Conservation (phyloP, 2,113 vertebrate genomes). For the Tenrec ecaudatus region DNA sequence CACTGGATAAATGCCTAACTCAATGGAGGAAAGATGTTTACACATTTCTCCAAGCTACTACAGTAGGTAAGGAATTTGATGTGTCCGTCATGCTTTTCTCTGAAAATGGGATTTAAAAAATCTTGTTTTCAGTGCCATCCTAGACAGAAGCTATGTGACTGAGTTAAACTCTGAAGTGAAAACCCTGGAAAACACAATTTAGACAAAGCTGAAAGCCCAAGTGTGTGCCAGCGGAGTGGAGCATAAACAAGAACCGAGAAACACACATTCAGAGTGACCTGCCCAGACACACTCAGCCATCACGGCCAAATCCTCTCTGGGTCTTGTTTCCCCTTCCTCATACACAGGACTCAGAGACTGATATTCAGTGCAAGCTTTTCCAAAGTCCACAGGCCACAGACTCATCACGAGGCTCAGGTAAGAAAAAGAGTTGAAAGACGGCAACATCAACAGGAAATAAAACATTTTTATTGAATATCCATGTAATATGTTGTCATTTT, state of each 20-base stretch:
- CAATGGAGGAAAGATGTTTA: background rate
- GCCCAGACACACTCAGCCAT: background rate
- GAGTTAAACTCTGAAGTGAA: background rate
- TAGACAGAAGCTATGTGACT: conserved; percentile 3
- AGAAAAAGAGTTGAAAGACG: conserved; percentile 79
- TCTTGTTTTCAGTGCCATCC: background rate
- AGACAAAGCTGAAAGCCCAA: conserved; percentile 6
- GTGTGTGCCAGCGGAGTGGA: background rate
- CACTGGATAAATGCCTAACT: background rate
- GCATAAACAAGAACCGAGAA: background rate
- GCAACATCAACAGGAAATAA: conserved; percentile 99
- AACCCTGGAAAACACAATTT: background rate
- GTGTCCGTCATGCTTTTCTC: background rate
- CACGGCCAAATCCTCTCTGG: conserved; percentile 17
- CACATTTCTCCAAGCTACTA: background rate
- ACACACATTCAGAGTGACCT: background rate
- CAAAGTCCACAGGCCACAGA: background rate
- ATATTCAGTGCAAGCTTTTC: background rate
- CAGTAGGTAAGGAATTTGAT: background rate
- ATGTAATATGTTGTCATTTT: conserved; percentile 97
- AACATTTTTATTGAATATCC: conserved; percentile 99
- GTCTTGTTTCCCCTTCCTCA: background rate
- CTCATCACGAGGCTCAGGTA: background rate
- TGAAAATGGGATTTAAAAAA: background rate
- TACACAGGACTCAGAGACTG: background rate